Conservation (phyloP, 2,888 invertebrate species). For the Agrotis ipsilon region DNA sequence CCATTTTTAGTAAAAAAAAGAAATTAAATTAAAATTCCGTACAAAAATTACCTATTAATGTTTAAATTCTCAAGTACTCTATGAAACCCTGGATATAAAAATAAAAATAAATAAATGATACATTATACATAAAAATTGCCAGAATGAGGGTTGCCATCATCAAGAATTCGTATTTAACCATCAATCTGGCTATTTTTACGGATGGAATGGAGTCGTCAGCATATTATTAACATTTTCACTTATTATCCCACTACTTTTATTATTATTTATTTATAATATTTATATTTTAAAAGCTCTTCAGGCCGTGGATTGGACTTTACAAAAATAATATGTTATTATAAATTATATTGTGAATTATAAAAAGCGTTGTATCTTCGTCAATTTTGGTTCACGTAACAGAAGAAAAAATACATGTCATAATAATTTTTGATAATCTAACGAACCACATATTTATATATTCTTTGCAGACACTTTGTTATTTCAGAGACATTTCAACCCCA, state of each 20-base stretch:
- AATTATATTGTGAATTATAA: no score
- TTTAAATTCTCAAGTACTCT: conserved; percentile 43
- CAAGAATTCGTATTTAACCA: not conserved
- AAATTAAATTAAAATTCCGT: not conserved
- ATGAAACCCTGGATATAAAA: conserved; percentile 56
- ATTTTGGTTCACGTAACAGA: no score
- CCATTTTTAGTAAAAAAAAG: conserved; percentile 4
- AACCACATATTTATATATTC: no score
- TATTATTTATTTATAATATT: conserved; percentile 60
- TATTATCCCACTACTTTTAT: conserved; percentile 64
- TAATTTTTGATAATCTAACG: no score
- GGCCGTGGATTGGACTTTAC: conserved; percentile 24
- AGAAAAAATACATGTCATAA: no score
- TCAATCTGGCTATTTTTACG: conserved; percentile 32
- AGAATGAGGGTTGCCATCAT: conserved; percentile 3
- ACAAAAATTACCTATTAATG: not conserved
- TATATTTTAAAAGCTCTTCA: conserved; percentile 37
- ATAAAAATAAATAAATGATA: conserved; percentile 67
- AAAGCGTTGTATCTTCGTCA: no score
- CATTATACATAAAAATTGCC: conserved; percentile 17
- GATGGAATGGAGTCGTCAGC: conserved; percentile 61
- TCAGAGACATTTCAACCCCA: no score
- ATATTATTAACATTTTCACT: conserved; percentile 69
- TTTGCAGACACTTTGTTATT: no score
- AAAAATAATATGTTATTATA: no score